These are phyloP conservation scores for Eilema caniola DNA, from an alignment of 2,888 invertebrate species.

Conservation along the genomic window DNA sequence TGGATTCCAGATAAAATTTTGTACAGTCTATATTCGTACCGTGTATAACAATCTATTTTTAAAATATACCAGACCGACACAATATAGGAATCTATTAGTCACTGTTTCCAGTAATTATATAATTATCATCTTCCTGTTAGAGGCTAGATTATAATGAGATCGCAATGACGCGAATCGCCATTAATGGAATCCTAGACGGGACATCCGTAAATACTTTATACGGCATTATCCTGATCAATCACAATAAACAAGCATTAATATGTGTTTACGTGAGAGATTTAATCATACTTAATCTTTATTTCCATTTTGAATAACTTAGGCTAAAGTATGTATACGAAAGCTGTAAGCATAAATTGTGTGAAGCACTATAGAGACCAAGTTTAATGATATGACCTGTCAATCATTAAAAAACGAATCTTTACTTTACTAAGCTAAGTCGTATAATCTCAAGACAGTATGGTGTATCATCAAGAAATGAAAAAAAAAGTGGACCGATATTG, in stretches of 20 bases:
- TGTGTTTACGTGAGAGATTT: neutral
- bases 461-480: neutral
- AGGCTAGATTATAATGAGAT: neutral
- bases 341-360: neutral
- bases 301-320: neutral
- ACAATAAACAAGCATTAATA: neutral
- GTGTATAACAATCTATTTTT: neutral
- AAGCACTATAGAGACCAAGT: neutral
- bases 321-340: neutral
- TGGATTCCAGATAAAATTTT: no score
- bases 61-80: neutral
- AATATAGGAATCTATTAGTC: neutral
- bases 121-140: neutral
- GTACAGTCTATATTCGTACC: no score
- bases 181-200: constrained; percentile 5
- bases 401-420: neutral
- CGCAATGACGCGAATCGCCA: neutral
- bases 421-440: neutral
- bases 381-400: neutral
- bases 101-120: neutral
- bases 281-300: neutral
- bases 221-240: constrained; percentile 2
- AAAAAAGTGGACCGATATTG: neutral
- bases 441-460: neutral
- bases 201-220: constrained; percentile 12